These are phyloP conservation scores for Otis tarda DNA, from an alignment of 2,113 vertebrate species.

Conservation along the genomic window DNA sequence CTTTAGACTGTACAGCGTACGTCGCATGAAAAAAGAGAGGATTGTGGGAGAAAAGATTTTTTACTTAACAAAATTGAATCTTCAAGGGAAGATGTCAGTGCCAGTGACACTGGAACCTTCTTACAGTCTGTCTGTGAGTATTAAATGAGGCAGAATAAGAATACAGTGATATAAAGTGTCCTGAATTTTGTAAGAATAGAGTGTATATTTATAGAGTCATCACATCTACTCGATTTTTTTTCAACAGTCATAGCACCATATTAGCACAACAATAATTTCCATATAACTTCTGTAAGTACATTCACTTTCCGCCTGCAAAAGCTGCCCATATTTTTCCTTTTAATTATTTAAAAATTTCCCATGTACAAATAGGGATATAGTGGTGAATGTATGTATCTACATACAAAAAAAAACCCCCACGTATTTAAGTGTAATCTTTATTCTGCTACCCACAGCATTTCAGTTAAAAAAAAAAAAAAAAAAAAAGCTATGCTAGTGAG, in stretches of 20 bases:
- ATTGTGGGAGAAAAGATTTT: slow-evolving; percentile 96
- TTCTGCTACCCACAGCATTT: not conserved
- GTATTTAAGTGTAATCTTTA: not conserved
- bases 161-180: slow-evolving; percentile 3
- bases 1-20: slow-evolving; percentile 92
- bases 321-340: not conserved
- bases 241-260: not conserved
- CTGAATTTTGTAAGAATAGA: slow-evolving; percentile 30
- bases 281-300: not conserved
- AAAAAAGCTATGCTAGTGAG: not conserved
- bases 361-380: not conserved
- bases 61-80: slow-evolving; percentile 97
- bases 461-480: not conserved
- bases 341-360: not conserved
- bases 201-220: slow-evolving; percentile 23
- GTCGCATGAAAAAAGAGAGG: slow-evolving; percentile 95
- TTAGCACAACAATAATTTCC: not conserved
- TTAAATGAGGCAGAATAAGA: slow-evolving; percentile 62
- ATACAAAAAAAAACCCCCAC: not conserved
- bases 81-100: slow-evolving; percentile 95
- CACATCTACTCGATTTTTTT: not conserved
- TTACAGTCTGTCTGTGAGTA: slow-evolving; percentile 90
- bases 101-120: slow-evolving; percentile 93
- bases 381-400: not conserved
- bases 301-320: slow-evolving; percentile 4